Evolutionary conservation across 2,888 invertebrate genomes (phyloP).

Genomic region (Andrena camellia): DNA sequence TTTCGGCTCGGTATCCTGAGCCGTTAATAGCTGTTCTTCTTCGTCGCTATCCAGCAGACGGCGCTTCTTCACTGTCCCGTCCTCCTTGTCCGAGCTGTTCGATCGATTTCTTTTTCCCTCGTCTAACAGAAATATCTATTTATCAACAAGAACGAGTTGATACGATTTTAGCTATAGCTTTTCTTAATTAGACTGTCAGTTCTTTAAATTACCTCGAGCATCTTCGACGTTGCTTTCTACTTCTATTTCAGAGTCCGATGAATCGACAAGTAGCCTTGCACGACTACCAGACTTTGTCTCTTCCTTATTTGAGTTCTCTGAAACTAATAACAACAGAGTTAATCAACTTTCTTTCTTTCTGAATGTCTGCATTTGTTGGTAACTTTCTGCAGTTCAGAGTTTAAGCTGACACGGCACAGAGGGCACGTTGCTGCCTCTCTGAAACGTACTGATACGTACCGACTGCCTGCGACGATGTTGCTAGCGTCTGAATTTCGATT

Average conservation of each 20-base stretch:
- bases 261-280: conserved; percentile 59
- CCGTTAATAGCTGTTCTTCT: conserved; percentile 66
- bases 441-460: conserved; percentile 52
- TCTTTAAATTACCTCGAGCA: conserved; percentile 30
- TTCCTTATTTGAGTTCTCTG: neutral
- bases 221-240: neutral
- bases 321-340: neutral
- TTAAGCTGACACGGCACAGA: conserved; percentile 36
- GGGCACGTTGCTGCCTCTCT: conserved; percentile 47
- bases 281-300: conserved; percentile 40
- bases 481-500: neutral
- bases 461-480: conserved; percentile 11
- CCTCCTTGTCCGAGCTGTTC: conserved; percentile 75
- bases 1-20: conserved; percentile 36
- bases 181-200: too few species aligned
- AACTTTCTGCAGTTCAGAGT: neutral
- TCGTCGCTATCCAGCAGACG: conserved; percentile 82
- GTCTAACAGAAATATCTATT: conserved; percentile 57
- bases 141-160: conserved; percentile 7
- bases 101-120: conserved; percentile 75
- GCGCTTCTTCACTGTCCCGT: conserved; percentile 77
- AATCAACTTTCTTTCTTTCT: neutral
- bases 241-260: conserved; percentile 74
- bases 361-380: neutral
- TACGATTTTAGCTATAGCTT: neutral